Percentiles rank a stretch among this genome's conserved stretches.
Conservation (phyloP, 2,888 invertebrate species). For the Lepeophtheirus nordmannii region DNA sequence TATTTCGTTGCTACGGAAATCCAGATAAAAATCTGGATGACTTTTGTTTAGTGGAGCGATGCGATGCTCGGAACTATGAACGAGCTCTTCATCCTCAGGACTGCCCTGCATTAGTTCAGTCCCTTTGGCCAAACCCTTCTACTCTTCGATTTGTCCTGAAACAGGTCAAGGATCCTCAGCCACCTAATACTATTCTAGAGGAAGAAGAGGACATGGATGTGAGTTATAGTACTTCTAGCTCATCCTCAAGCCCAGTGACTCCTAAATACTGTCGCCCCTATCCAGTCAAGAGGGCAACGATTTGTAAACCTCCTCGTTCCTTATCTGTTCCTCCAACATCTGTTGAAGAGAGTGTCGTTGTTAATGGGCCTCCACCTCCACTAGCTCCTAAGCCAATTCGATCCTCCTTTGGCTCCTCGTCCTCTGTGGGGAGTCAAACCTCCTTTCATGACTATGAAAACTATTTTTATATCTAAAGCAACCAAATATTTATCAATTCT, state of each 20-base stretch:
- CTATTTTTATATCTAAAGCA: conserved; percentile 46
- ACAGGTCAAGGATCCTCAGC: neutral
- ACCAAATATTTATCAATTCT: neutral
- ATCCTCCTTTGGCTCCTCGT: conserved; percentile 48
- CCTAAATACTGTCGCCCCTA: neutral
- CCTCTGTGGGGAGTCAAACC: conserved; percentile 41
- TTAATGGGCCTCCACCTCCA: neutral
- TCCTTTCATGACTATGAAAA: conserved; percentile 48
- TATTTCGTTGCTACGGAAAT: conserved; percentile 56
- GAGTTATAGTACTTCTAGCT: neutral
- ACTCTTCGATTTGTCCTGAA: conserved; percentile 17
- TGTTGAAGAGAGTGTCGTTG: neutral
- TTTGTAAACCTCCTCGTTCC: neutral
- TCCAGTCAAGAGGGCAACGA: neutral
- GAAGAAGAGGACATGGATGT: neutral
- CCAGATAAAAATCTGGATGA: conserved; percentile 40
- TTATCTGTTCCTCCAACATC: neutral
- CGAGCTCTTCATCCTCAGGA: conserved; percentile 74
- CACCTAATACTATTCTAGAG: neutral
- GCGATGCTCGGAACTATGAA: conserved; percentile 66
- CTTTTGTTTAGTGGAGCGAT: conserved; percentile 30
- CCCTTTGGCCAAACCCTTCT: conserved; percentile 42
- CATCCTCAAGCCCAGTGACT: conserved; percentile 10
- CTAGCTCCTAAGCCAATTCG: neutral
- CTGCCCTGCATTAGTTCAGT: conserved; percentile 62